Conservation (phyloP, 2,888 invertebrate genomes). For the Plagodis pulveraria region DNA sequence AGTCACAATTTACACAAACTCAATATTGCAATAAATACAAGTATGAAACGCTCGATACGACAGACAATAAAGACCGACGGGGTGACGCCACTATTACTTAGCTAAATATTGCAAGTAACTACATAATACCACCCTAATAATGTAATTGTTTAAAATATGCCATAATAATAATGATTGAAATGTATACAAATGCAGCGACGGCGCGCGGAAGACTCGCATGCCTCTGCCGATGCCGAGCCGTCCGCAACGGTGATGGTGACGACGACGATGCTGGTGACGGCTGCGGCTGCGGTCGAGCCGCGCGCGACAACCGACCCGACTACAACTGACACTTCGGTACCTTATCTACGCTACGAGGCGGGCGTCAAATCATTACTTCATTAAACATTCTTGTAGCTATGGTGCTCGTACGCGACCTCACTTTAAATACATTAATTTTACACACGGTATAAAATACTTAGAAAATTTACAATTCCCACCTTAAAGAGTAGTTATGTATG, state of each 20-base stretch:
- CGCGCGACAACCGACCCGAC: not conserved
- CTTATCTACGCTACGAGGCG: not conserved
- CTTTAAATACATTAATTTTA: slow-evolving; percentile 75
- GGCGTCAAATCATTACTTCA: not conserved
- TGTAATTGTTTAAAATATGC: slow-evolving; percentile 69
- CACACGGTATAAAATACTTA: slow-evolving; percentile 83
- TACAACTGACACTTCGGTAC: not conserved
- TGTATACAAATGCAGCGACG: slow-evolving; percentile 64
- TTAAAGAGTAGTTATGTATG: slow-evolving; percentile 64
- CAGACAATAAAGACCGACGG: slow-evolving; percentile 41
- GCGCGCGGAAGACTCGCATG: slow-evolving; percentile 54
- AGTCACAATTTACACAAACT: slow-evolving; percentile 64
- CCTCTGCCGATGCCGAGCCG: not conserved
- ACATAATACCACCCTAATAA: slow-evolving; percentile 74
- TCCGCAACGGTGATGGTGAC: not conserved
- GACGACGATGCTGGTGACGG: no score
- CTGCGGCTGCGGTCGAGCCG: not conserved
- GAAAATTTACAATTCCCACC: slow-evolving; percentile 82
- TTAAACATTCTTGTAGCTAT: slow-evolving; percentile 44
- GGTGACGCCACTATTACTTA: slow-evolving; percentile 70
- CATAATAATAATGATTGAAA: slow-evolving; percentile 57
- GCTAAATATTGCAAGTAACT: slow-evolving; percentile 80
- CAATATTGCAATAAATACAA: slow-evolving; percentile 63
- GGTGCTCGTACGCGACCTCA: slow-evolving; percentile 58
- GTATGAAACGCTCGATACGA: slow-evolving; percentile 49